Base-by-base conservation (phyloP, 2,113 vertebrate genomes). In the Melospiza georgiana region DNA sequence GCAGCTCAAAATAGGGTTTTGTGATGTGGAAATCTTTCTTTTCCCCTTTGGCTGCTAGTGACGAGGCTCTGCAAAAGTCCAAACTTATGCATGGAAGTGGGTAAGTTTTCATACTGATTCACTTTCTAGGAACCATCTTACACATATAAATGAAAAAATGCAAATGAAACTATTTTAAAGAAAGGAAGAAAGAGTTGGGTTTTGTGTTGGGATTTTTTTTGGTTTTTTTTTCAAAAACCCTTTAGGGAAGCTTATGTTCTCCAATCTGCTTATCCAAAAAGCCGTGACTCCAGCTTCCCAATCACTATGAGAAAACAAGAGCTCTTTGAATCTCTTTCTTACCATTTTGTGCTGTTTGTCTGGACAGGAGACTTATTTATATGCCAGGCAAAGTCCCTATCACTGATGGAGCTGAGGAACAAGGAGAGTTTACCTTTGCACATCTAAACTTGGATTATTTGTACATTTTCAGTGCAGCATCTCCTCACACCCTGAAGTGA, bases 101-200 rank as follows among this genome's bases (percentile, higher is more conserved):
- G 22, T 39, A 83, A 31, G 41, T 82, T 86, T 87, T 83, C 49
- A 39, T 87, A 61, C 33, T 49, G 73, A 55, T 92, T 75, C 63
- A 55, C 81, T 83, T 90, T 92, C 79, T 94, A 90, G 88, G 87
- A 80, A 68, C 21, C 9, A 86, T 10, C 17, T 82, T 31, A 43
- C 20, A 21, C 13, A 3, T 74, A 39, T n/a, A 90, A 72, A 72
- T 89, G 30, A 87, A 85, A 92, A 94, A 46, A 76, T 86, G 61
- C 41, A 87, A 91, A 94, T 74, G 6, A 92, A 84, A 46, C 22
- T 71, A 46, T 79, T 91, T 89, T 79, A 72, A 87, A 93, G 52
- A 67, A 27, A 44, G 8, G 19, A 93, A 9, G 30, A 82, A 78
- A 75, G 15, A 24, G 1, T 10, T 90, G 24, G 10, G 10, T 2